phyloP scores from a whole-genome alignment of 2,113 vertebrate species.

The Takifugu bimaculatus region DNA sequence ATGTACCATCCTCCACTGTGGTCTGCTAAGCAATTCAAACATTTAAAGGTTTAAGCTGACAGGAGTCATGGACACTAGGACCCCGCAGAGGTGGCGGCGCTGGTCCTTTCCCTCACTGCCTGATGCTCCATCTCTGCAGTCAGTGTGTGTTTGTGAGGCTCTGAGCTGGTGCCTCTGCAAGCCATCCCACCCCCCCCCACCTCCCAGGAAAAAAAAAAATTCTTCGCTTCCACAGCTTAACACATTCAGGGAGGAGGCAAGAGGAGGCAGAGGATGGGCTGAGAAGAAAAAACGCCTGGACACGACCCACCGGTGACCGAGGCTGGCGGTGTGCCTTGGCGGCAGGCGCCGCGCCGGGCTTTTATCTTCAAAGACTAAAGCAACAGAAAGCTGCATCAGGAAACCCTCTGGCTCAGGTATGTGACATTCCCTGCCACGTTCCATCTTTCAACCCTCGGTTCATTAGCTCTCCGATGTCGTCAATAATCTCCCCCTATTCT shows the following conservation, averaged over 20 bases:
- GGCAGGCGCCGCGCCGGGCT: constrained; percentile 51
- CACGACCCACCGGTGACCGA: constrained; percentile 56
- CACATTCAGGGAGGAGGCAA: constrained; percentile 60
- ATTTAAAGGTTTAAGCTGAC: background rate
- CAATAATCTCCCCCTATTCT: constrained; percentile 29
- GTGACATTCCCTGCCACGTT: constrained; percentile 37
- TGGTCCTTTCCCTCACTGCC: constrained; percentile 58
- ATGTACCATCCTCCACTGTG: background rate
- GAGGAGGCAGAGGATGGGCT: constrained; percentile 43
- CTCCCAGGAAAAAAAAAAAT: constrained; percentile 23
- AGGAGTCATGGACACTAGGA: constrained; percentile 62
- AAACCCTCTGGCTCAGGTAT: constrained; percentile 59
- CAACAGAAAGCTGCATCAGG: constrained; percentile 57
- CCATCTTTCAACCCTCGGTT: constrained; percentile 24
- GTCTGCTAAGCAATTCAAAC: background rate
- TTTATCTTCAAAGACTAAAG: constrained; percentile 58
- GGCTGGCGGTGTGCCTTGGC: constrained; percentile 46
- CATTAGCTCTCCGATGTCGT: constrained; percentile 27
- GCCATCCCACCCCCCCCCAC: constrained; percentile 57
- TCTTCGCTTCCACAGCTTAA: constrained; percentile 44
- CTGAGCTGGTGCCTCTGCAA: constrained; percentile 57
- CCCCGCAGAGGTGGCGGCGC: constrained; percentile 55
- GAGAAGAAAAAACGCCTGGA: constrained; percentile 36
- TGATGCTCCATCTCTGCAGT: constrained; percentile 76
- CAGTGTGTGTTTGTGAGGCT: constrained; percentile 63